These are phyloP conservation scores for Etheostoma nigrum DNA, from an alignment of 2,797 vertebrate species.

Conservation along the genomic window DNA sequence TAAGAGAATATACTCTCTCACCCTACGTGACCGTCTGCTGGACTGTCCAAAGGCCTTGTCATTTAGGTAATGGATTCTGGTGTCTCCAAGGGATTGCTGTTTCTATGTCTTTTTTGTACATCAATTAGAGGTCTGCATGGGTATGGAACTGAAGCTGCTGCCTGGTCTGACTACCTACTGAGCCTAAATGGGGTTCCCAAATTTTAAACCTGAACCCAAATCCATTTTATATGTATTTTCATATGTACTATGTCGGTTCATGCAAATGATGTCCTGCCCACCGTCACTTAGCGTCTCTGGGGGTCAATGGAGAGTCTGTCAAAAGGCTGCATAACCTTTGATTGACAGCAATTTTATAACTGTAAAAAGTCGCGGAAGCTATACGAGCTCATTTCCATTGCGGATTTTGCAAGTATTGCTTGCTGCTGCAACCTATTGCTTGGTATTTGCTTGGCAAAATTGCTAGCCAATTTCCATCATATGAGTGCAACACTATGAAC, in stretches of 20 bases:
- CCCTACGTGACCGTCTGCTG: constrained; percentile 13
- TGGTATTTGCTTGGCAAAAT: too few relatives aligned
- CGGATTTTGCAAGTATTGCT: too few relatives aligned
- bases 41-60: constrained; percentile 4
- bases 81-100: neutral
- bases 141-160: neutral
- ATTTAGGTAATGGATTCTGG: neutral
- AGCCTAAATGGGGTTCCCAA: neutral
- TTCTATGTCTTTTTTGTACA: neutral
- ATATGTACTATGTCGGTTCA: neutral
- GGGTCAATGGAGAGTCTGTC: too few relatives aligned
- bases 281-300: too few relatives aligned
- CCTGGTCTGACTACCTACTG: neutral
- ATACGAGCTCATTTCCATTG: too few relatives aligned
- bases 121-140: constrained; percentile 1
- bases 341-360: too few relatives aligned
- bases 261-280: neutral
- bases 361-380: too few relatives aligned
- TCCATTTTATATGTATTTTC: neutral
- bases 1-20: constrained; percentile 1
- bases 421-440: too few relatives aligned
- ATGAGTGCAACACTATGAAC: neutral
- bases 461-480: too few relatives aligned
- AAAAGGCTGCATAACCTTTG: too few relatives aligned
- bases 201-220: neutral